Percentiles rank a stretch among this genome's conserved stretches.
These are phyloP conservation scores for Balaeniceps rex DNA, from an alignment of 2,113 vertebrate species.

Conservation along the genomic window DNA sequence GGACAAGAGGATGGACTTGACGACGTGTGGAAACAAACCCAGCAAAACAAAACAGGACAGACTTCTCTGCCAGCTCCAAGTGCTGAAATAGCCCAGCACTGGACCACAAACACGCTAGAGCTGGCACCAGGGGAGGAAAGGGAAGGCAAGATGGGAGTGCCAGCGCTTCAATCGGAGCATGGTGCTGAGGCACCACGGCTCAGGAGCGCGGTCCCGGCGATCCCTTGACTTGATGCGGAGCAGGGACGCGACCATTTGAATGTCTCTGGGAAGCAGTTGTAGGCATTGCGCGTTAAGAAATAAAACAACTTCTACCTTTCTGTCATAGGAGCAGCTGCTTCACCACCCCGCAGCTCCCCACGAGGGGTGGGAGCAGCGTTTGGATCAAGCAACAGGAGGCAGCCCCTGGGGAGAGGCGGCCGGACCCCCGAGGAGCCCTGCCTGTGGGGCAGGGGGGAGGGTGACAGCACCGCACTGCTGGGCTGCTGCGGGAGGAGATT, in stretches of 20 bases:
- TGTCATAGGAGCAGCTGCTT: neutral
- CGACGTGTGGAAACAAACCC: neutral
- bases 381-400: neutral
- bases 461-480: fast-evolving
- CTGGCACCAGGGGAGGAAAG: neutral
- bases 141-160: neutral
- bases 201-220: neutral
- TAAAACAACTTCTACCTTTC: neutral
- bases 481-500: neutral
- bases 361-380: fast-evolving
- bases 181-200: fast-evolving
- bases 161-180: fast-evolving
- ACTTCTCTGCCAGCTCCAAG: neutral
- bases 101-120: neutral
- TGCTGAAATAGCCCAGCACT: neutral
- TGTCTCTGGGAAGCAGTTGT: neutral
- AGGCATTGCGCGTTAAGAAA: neutral
- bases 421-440: neutral
- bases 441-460: neutral
- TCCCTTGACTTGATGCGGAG: neutral
- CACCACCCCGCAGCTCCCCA: fast-evolving
- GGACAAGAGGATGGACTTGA: neutral
- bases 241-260: fast-evolving
- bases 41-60: neutral
- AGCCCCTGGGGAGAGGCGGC: neutral